Conservation (phyloP, 2,888 invertebrate species). For the Ypsolopha sequella region DNA sequence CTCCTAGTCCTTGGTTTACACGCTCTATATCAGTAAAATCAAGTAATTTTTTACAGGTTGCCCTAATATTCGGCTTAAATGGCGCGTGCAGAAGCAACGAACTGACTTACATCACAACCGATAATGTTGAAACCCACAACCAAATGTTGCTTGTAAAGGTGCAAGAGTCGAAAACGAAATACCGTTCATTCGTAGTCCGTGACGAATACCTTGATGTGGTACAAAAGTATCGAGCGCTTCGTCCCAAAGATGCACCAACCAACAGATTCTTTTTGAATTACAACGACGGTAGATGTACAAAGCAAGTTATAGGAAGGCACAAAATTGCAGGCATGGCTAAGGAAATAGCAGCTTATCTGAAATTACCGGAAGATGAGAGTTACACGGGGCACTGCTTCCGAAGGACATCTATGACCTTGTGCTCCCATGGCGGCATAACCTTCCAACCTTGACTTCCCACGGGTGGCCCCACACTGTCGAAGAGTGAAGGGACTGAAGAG, state of each 20-base stretch:
- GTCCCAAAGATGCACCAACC: conserved; percentile 3
- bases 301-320: conserved; percentile 7
- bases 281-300: conserved; percentile 6
- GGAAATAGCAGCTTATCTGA: conserved; percentile 11
- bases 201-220: conserved; percentile 5
- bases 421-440: conserved; percentile 7
- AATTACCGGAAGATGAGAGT: conserved; percentile 8
- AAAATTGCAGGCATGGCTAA: conserved; percentile 6
- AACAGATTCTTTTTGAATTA: conserved; percentile 8
- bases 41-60: not conserved
- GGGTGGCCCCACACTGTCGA: too few relatives aligned
- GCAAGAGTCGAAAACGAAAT: conserved; percentile 6
- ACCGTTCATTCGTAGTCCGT: conserved; percentile 6
- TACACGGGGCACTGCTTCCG: conserved; percentile 13
- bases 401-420: conserved; percentile 11
- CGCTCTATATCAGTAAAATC: not conserved
- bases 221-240: conserved; percentile 7
- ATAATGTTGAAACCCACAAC: conserved; percentile 3
- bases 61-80: not conserved
- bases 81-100: conserved; percentile 2
- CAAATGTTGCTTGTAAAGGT: conserved; percentile 5
- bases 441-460: too few relatives aligned
- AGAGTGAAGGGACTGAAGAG: too few relatives aligned
- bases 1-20: too few relatives aligned
- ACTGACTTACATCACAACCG: not conserved